Evolutionary conservation across 2,888 invertebrate species (phyloP), one percentile per base, ranked within the genome.

Genomic region (Stomorhina lunata): DNA sequence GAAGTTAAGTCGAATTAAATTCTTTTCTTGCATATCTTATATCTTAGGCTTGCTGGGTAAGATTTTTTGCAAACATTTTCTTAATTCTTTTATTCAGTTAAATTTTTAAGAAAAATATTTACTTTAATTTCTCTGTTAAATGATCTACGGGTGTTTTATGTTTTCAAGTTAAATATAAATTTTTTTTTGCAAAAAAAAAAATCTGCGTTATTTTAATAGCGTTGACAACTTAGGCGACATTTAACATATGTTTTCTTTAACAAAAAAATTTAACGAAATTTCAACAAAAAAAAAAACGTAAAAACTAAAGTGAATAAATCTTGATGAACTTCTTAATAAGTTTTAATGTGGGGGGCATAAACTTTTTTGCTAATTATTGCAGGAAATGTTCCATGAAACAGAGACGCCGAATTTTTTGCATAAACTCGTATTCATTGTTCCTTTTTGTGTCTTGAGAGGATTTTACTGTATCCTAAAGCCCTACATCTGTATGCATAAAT

Each of bases 331-430:
- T 77, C 65, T 72, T 72, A 73, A 55, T 45, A 66, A 63, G 45
- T 48, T 55, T 73, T 81, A 77, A 81, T 73, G 72, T 77, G 77
- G 75, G 73, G 48, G 71, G 78, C 79, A 84, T 79, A 76, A 66
- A 84, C 69, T 77, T 80, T 43, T 69, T 50, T 81, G 81, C 83
- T 83, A 84, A 84, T 84, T 83, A 84, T 83, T 71, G 75, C 32
- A 12, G 65, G 63, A 83, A 84, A 77, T 83, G 79, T 81, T 79
- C 81, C 83, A 80, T 84, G 76, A 75, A 79, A 45, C 79, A 72
- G 76, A 71, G 76, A 72, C 71, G 68, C 66, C 72, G 59, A 57
- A 57, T 61, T n/a, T n/a, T n/a, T n/a, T 10, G 6, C 4, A 20
- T 9, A 27, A 61, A 12, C 20, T 45, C n/a, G n/a, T n/a, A n/a